Evolutionary conservation across 2,888 invertebrate species (phyloP).

Genomic region (Pammene aurita): DNA sequence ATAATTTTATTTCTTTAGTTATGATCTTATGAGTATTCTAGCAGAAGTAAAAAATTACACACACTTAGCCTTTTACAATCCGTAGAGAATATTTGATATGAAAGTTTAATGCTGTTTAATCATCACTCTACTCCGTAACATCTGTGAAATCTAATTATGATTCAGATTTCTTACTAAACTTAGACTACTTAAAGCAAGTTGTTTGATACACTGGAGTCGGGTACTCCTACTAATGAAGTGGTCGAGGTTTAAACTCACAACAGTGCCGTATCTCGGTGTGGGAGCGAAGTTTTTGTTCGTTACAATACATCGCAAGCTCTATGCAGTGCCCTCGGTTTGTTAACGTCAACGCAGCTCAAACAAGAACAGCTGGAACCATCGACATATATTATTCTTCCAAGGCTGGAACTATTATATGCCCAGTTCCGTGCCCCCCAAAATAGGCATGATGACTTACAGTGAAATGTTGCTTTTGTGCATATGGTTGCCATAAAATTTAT

Average conservation of each 20-base stretch:
- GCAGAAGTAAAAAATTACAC: too few relatives aligned
- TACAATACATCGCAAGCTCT: constrained; percentile 4
- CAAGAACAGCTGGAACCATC: constrained; percentile 2
- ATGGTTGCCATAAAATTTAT: too few relatives aligned
- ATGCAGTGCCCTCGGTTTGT: constrained; percentile 13
- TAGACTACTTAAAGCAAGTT: neutral
- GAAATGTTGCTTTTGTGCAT: too few relatives aligned
- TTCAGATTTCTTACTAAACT: neutral
- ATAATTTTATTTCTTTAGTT: too few relatives aligned
- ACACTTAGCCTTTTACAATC: too few relatives aligned
- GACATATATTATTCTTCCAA: too few relatives aligned
- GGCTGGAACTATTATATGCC: too few relatives aligned
- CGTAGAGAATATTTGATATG: too few relatives aligned
- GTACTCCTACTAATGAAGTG: constrained; percentile 16
- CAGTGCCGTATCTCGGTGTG: neutral
- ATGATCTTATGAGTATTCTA: too few relatives aligned
- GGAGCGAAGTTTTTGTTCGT: constrained; percentile 16
- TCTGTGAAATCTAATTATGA: neutral
- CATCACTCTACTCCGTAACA: neutral
- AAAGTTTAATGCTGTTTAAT: neutral
- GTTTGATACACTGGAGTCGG: neutral
- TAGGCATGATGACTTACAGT: too few relatives aligned
- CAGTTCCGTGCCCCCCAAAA: neutral
- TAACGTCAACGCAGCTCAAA: constrained; percentile 10
- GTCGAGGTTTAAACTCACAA: neutral